Evolutionary conservation across 2,888 invertebrate genomes (phyloP).

Genomic region (Psococerastis gibbosa): DNA sequence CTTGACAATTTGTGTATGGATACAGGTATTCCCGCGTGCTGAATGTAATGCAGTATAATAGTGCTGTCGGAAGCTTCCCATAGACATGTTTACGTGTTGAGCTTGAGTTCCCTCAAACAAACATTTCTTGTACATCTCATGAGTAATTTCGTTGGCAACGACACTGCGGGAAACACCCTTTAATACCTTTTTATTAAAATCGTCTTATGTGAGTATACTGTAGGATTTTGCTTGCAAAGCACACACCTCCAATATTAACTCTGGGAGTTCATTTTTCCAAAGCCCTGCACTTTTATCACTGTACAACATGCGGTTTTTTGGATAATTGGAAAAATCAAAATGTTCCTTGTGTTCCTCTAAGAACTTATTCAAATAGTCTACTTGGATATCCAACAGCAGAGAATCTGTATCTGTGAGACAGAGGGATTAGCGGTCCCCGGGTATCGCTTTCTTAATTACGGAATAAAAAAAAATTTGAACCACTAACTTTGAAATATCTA

Average conservation of each 20-base stretch:
- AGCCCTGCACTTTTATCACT: slow-evolving; percentile 18
- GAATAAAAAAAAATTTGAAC: neutral
- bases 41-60: too few relatives aligned
- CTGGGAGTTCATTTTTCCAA: slow-evolving; percentile 19
- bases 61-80: neutral
- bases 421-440: slow-evolving; percentile 9
- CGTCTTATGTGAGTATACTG: neutral
- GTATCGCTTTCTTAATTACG: neutral
- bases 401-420: slow-evolving; percentile 20
- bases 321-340: slow-evolving; percentile 15
- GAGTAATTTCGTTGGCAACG: neutral
- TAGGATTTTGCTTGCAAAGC: slow-evolving; percentile 15
- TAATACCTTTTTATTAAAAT: neutral
- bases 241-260: slow-evolving; percentile 16
- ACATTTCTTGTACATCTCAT: slow-evolving; percentile 8
- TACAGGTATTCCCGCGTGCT: too few relatives aligned
- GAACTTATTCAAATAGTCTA: slow-evolving; percentile 13
- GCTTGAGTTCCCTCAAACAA: slow-evolving; percentile 3
- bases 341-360: slow-evolving; percentile 2
- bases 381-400: slow-evolving; percentile 15
- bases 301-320: slow-evolving; percentile 9
- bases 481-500: neutral
- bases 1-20: too few relatives aligned
- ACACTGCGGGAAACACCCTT: neutral
- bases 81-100: neutral